phyloP scores from a whole-genome alignment of 2,797 vertebrate genomes.

The Salarias fasciatus region DNA sequence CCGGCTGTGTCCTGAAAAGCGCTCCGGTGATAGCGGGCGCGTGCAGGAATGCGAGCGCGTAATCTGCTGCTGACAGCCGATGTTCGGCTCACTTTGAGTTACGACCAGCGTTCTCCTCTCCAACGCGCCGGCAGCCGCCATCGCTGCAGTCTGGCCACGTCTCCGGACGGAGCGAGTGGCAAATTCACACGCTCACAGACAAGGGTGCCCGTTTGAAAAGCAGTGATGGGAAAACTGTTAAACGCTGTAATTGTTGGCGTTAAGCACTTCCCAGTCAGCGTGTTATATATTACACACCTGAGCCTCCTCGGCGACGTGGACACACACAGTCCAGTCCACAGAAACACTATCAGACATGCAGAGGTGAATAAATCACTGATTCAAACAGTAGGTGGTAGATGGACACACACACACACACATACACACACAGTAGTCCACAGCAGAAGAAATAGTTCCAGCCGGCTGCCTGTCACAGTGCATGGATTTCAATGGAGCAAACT shows the following conservation, averaged over 20 bases:
- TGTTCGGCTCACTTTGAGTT: conserved; percentile 1
- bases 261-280: conserved; percentile 2
- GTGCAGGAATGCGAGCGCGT: conserved; percentile 4
- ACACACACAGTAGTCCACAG: conserved; percentile 24
- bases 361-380: not conserved
- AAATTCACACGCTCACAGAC: too few species aligned
- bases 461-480: conserved; percentile 58
- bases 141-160: conserved; percentile 3
- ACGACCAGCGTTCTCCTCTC: conserved; percentile 10
- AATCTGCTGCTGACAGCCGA: conserved; percentile 6
- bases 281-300: not conserved
- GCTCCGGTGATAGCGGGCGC: not conserved
- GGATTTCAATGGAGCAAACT: conserved; percentile 58
- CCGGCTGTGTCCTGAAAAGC: not conserved
- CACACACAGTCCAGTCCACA: not conserved
- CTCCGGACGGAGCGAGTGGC: too few species aligned
- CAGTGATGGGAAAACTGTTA: not conserved
- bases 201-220: too few species aligned
- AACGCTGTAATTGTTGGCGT: not conserved
- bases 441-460: conserved; percentile 49
- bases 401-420: conserved; percentile 13
- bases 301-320: not conserved
- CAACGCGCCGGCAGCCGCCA: not conserved
- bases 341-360: not conserved
- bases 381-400: not conserved